Evolutionary conservation across 2,113 vertebrate species (phyloP), one percentile per base, ranked within the genome.

Genomic region (Xiphophorus maculatus): DNA sequence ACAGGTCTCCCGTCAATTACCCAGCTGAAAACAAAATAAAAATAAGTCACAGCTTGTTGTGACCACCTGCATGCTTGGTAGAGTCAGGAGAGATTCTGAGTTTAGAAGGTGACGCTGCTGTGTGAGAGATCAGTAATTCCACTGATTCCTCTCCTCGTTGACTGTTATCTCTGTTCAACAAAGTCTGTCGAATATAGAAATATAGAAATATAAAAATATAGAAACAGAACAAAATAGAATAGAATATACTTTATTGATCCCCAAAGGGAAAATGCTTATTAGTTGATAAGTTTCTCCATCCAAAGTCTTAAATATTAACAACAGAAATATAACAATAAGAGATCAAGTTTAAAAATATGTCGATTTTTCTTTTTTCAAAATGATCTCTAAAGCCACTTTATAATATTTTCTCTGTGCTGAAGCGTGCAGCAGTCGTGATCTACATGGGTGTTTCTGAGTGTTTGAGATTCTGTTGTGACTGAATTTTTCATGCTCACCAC

Each of bases 401-500:
- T 3, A 67, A 14, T 54, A 2, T 64, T 37, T 70, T 0, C 44
- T 30, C 12, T 65, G 28, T 25, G 32, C 32, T 72, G 15, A 66
- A 72, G n/a, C 25, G n/a, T 25, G 33, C 35, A 5, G 25, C n/a
- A 79, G 71, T 48, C 29, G 19, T 63, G 14, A 63, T 27, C 22
- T 66, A 12, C 32, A 37, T 27, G 25, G 33, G 6, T 29, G 69
- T 69, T 37, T 17, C 44, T 48, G 37, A 62, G 69, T 40, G 42
- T 71, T 68, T 84, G 64, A 64, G 73, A 42, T n/a, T 33, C 42
- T 66, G 74, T 37, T 68, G 51, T 42, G 29, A 73, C 70, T 92
- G 74, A 90, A 92, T 91, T 37, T 91, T 91, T 91, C 73, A 91
- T 89, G 84, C 61, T 68, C 68, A 35, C 73, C 83, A 51, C 66